Conservation (phyloP, 2,888 invertebrate genomes). For the Caenorhabditis uteleia region DNA sequence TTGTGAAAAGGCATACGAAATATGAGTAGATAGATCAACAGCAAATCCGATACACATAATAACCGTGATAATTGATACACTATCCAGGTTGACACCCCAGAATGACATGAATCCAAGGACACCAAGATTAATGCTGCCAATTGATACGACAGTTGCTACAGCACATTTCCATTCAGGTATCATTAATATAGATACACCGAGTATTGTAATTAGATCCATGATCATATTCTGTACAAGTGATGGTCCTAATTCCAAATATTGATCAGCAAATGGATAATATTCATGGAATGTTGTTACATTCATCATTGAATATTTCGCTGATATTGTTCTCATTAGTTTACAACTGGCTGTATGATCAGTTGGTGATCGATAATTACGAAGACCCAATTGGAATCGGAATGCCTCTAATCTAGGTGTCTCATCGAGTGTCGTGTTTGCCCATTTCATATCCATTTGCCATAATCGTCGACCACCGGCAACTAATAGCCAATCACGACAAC, state of each 20-base stretch:
- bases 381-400: slow-evolving; percentile 67
- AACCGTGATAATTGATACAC: slow-evolving; percentile 90
- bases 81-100: slow-evolving; percentile 77
- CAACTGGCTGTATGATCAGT: slow-evolving; percentile 70
- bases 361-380: slow-evolving; percentile 66
- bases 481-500: slow-evolving; percentile 65
- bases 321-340: slow-evolving; percentile 62
- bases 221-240: slow-evolving; percentile 77
- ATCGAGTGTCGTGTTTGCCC: slow-evolving; percentile 43
- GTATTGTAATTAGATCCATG: slow-evolving; percentile 89
- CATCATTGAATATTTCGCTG: slow-evolving; percentile 70
- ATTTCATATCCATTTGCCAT: slow-evolving; percentile 68
- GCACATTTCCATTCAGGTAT: slow-evolving; percentile 89
- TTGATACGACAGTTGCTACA: slow-evolving; percentile 90
- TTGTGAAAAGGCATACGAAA: slow-evolving; percentile 55
- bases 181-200: slow-evolving; percentile 89
- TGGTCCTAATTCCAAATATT: slow-evolving; percentile 68
- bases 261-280: slow-evolving; percentile 91
- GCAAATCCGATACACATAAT: slow-evolving; percentile 97
- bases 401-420: slow-evolving; percentile 48
- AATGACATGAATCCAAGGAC: slow-evolving; percentile 68
- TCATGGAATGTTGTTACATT: slow-evolving; percentile 92
- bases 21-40: slow-evolving; percentile 73
- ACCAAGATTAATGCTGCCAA: slow-evolving; percentile 74
- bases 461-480: slow-evolving; percentile 64